phyloP scores from a whole-genome alignment of 2,888 invertebrate genomes.

The Lithophane semibrunnea region DNA sequence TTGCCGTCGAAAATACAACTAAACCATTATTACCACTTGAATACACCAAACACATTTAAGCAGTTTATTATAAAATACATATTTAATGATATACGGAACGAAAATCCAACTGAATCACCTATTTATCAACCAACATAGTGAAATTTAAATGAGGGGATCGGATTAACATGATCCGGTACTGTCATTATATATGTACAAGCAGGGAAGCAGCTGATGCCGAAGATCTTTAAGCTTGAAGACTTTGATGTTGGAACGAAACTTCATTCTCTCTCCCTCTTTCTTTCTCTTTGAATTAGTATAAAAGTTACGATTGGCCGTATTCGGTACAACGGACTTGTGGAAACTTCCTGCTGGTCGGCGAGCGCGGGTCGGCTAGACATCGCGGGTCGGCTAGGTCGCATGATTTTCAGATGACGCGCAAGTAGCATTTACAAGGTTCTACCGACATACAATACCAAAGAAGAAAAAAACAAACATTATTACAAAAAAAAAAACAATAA shows the following conservation, averaged over 20 bases:
- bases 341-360: no score
- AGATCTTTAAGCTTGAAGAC: slow-evolving; percentile 11
- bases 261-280: no score
- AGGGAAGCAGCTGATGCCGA: slow-evolving; percentile 27
- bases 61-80: slow-evolving; percentile 46
- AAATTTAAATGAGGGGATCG: slow-evolving; percentile 51
- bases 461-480: no score
- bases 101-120: slow-evolving; percentile 48
- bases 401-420: no score
- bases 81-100: slow-evolving; percentile 30
- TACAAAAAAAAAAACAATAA: neutral
- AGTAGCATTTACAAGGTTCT: no score
- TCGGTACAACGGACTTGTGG: no score
- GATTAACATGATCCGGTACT: slow-evolving; percentile 45
- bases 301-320: no score
- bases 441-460: no score
- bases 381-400: no score
- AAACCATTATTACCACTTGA: neutral
- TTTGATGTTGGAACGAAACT: slow-evolving; percentile 1
- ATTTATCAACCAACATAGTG: slow-evolving; percentile 51
- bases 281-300: no score
- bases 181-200: slow-evolving; percentile 48
- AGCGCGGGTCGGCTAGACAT: no score
- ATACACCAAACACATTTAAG: slow-evolving; percentile 5
- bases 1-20: neutral